Evolutionary conservation across 1,140 invertebrate genomes (phyloP).

Genomic region (Atta cephalotes): DNA sequence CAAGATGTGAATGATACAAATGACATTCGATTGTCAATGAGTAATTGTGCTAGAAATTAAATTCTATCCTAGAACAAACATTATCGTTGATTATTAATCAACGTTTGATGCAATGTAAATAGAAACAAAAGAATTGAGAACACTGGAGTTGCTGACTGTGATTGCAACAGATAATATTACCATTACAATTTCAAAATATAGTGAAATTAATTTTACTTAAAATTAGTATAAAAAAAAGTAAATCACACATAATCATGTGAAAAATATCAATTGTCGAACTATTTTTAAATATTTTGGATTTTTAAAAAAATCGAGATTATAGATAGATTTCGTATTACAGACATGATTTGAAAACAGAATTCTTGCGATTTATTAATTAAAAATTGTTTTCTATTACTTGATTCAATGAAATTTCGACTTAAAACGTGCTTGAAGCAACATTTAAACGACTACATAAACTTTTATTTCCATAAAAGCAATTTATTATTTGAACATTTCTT

Average conservation of each 20-base stretch:
- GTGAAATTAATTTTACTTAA: background rate
- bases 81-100: conserved; percentile 4
- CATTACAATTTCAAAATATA: background rate
- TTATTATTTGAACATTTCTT: background rate
- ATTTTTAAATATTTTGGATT: background rate
- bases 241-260: background rate
- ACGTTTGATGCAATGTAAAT: background rate
- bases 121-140: conserved; percentile 16
- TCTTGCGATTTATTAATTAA: background rate
- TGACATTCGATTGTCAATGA: conserved; percentile 30
- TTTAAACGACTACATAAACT: background rate
- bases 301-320: background rate
- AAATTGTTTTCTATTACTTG: background rate
- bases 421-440: background rate
- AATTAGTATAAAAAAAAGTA: background rate
- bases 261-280: background rate
- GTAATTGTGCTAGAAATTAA: conserved; percentile 38
- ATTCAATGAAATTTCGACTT: background rate
- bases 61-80: conserved; percentile 20
- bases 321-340: background rate
- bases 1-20: conserved; percentile 25
- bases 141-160: background rate
- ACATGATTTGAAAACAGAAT: background rate
- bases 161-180: background rate
- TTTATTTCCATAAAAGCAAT: background rate